Base-by-base conservation (phyloP, 2,113 vertebrate genomes). In the Struthio camelus region DNA sequence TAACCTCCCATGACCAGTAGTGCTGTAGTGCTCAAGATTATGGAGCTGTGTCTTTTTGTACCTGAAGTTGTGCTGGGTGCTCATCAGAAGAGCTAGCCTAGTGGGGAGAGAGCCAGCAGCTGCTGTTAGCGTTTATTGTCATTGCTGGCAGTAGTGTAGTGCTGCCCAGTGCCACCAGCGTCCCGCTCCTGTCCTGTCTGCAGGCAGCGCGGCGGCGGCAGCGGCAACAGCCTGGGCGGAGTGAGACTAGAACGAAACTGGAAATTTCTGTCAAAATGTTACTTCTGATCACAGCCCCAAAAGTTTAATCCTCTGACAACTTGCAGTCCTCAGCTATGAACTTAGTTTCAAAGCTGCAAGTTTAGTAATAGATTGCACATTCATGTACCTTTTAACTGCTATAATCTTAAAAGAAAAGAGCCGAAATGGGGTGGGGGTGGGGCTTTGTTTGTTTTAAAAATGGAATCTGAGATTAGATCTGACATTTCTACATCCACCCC, bases 401-500 rank as follows among this genome's bases (percentile, higher is more conserved):
- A 77, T 79, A 67, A 17, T 87, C 87, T 94, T 89, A 76, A 91
- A 85, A 85, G 91, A 94, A 85, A 80, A 87, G 70, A 86, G 64
- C 81, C 82, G 94, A 91, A 91, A 94, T 51, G 71, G 71, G 58
- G 83, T 85, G 94, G 97, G 87, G 94, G 95, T 91, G 93, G 96
- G 93, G 96, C 90, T 96, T 94, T 96, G 95, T 97, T 97, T 96
- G 97, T 96, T 97, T 97, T 97, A 96, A 97, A 97, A 97, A 97
- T 97, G 96, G 95, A 94, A 97, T 96, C 96, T 96, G 87, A 96
- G 95, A 97, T 97, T 97, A 94, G 96, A 96, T 95, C 95, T 97
- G 96, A 97, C 96, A 95, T 97, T 96, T 97, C 96, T 97, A 97
- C 95, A 95, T 97, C 95, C 96, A 97, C 96, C 96, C 95, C 95